phyloP scores from a whole-genome alignment of 2,888 invertebrate genomes.

The Cylloceria caligata region DNA sequence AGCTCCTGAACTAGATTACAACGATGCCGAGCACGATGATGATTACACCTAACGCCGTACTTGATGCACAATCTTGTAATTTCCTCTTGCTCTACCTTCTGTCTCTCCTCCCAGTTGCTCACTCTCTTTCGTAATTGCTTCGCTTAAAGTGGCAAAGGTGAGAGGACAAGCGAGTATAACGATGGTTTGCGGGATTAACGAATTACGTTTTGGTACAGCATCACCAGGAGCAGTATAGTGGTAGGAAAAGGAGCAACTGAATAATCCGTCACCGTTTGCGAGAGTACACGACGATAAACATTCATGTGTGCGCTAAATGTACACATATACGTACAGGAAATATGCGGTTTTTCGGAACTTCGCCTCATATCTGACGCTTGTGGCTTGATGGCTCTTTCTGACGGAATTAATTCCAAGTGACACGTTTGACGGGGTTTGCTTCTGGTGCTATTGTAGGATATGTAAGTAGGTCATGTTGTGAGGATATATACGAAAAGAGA shows the following conservation, averaged over 20 bases:
- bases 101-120: conserved; percentile 1
- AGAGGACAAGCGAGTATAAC: conserved; percentile 8
- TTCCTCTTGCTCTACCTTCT: conserved; percentile 33
- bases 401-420: conserved; percentile 45
- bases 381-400: conserved; percentile 41
- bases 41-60: conserved; percentile 7
- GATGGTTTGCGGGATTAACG: conserved; percentile 36
- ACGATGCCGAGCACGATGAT: conserved; percentile 14
- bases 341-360: conserved; percentile 40
- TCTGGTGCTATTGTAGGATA: too few relatives aligned
- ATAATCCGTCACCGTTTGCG: conserved; percentile 9
- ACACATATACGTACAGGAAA: conserved; percentile 7
- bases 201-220: conserved; percentile 51
- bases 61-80: conserved; percentile 25
- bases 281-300: not conserved
- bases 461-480: too few relatives aligned
- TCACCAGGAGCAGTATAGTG: conserved; percentile 8
- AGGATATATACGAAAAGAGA: conserved; percentile 2
- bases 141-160: conserved; percentile 18
- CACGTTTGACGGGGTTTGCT: conserved; percentile 31
- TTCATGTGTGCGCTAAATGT: not conserved
- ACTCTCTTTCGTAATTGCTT: conserved; percentile 58
- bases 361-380: conserved; percentile 23
- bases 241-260: conserved; percentile 40
- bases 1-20: conserved; percentile 19